Base-by-base conservation (phyloP, 2,888 invertebrate species). In the Drosophila mulleri region DNA sequence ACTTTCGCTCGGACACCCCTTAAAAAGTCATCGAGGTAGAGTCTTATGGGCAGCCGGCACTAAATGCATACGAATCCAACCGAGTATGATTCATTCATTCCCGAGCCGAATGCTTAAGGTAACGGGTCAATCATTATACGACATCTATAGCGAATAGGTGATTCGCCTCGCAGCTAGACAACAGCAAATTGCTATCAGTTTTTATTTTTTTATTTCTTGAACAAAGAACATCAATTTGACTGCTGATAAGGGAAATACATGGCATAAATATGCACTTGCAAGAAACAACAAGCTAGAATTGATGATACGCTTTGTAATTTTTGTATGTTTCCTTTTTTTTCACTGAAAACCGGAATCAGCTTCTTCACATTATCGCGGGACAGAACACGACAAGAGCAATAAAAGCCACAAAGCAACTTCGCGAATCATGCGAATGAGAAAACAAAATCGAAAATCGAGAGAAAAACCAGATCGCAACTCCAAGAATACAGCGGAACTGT, bases 281-380 rank as follows among this genome's bases (percentile, higher is more conserved):
- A 52, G 39, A 48, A 37, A n/a, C 37, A 61, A 48, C 42, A 61
- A 48, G 23, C 32, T 47, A 23, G 47, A 59, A 67, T 74, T 84
- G 70, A 39, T 26, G 23, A 54, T 41, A 84, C 75, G 81, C 72
- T 83, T 59, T 67, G 56, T 59, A 41, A 26, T 67, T 70, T 53
- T 58, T 61, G 70, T 44, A 23, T 56, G 23, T 63, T 42, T 64
- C 44, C 47, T 52, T 42, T 66, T 65, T 48, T 52, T 57, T 63
- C 45, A 54, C 64, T 41, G 54, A 89, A 84, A 84, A 84, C 90
- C 88, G 90, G 88, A 85, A 82, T 84, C 60, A 37, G 45, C 61
- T 64, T 63, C 53, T 53, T 39, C 72, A 72, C 57, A 72, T 78
- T 67, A 78, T 52, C 72, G 61, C 78, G 66, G 57, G 57, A 54